Percentiles rank a stretch among this genome's conserved stretches.
Conservation (phyloP, 2,113 vertebrate species). For the Oophaga pumilio region DNA sequence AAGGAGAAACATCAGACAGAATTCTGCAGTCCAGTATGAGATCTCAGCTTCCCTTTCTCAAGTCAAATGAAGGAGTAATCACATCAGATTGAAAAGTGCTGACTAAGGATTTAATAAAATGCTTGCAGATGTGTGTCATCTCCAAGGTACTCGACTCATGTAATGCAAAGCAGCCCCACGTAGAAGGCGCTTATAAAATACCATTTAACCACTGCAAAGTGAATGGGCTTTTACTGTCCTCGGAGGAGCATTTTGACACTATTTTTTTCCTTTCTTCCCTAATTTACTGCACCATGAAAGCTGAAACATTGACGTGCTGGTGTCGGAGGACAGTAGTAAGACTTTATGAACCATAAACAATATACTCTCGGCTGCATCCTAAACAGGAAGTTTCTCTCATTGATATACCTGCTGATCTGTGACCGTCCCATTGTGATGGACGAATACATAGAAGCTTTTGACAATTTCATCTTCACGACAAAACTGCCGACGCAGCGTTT, state of each 20-base stretch:
- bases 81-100: slow-evolving; percentile 89
- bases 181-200: slow-evolving; percentile 78
- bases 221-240: slow-evolving; percentile 70
- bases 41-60: slow-evolving; percentile 81
- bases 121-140: slow-evolving; percentile 92
- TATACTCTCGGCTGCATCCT: slow-evolving; percentile 70
- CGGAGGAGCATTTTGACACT: slow-evolving; percentile 73
- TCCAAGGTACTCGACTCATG: slow-evolving; percentile 91
- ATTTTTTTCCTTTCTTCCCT: slow-evolving; percentile 39
- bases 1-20: slow-evolving; percentile 83
- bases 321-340: slow-evolving; percentile 73
- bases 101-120: slow-evolving; percentile 90
- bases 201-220: slow-evolving; percentile 79
- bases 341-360: slow-evolving; percentile 79
- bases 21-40: slow-evolving; percentile 76
- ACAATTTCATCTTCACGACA: slow-evolving; percentile 33
- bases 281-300: slow-evolving; percentile 78
- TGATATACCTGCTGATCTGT: slow-evolving; percentile 49
- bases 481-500: slow-evolving; percentile 41
- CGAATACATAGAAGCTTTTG: slow-evolving; percentile 44
- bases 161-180: slow-evolving; percentile 90
- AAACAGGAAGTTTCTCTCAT: slow-evolving; percentile 70
- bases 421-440: slow-evolving; percentile 32
- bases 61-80: slow-evolving; percentile 93
- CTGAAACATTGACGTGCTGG: slow-evolving; percentile 64